Percentiles rank a stretch among this genome's conserved stretches.
Evolutionary conservation across 1,140 invertebrate genomes (phyloP).

Genomic region (Pseudomyrmex dendroicus): DNA sequence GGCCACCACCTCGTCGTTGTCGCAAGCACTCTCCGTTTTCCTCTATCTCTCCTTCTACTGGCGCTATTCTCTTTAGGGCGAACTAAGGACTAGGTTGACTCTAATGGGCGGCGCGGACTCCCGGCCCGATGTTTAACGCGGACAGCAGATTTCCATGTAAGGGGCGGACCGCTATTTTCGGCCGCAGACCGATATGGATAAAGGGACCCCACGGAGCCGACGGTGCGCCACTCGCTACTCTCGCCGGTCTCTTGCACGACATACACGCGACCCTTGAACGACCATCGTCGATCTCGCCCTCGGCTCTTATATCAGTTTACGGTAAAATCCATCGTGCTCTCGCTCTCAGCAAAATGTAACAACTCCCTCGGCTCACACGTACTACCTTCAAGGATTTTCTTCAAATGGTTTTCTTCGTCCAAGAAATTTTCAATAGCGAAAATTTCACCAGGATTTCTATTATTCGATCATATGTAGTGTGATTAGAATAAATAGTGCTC

Average conservation of each 20-base stretch:
- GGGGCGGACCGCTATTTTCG: conserved; percentile 82
- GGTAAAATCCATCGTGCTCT: conserved; percentile 59
- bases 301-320: conserved; percentile 52
- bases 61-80: conserved; percentile 60
- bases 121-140: conserved; percentile 65
- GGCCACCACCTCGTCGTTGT: conserved; percentile 56
- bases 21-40: conserved; percentile 64
- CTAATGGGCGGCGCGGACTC: conserved; percentile 59
- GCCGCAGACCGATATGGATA: conserved; percentile 81
- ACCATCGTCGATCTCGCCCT: conserved; percentile 74
- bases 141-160: conserved; percentile 80
- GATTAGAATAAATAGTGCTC: conserved; percentile 12
- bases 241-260: conserved; percentile 76
- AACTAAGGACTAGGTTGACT: conserved; percentile 65
- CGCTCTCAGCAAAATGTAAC: not conserved
- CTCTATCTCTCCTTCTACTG: conserved; percentile 54
- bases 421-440: not conserved
- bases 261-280: conserved; percentile 72
- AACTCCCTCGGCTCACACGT: not conserved
- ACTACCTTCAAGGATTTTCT: not conserved
- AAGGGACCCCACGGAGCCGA: conserved; percentile 78
- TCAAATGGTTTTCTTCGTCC: not conserved
- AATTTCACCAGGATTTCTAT: not conserved
- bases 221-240: conserved; percentile 78
- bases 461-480: not conserved